Evolutionary conservation across 2,113 vertebrate species (phyloP), one percentile per base, ranked within the genome.

Genomic region (Ammodytes marinus): DNA sequence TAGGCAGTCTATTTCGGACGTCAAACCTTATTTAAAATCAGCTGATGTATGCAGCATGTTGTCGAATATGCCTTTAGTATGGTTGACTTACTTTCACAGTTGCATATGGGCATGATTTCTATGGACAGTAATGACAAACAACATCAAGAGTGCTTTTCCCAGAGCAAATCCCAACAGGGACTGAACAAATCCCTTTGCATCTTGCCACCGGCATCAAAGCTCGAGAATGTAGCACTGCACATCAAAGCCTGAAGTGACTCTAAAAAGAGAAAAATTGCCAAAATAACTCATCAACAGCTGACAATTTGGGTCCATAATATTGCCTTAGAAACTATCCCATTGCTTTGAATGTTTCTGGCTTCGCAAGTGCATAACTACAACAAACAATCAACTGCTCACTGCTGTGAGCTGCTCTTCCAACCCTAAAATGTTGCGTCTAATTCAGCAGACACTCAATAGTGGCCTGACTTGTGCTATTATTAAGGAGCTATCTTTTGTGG

Each of bases 351-450:
- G 27, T 80, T 78, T 79, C 19, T 69, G 54, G 46, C 60, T 43
- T 37, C 50, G 46, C 47, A 47, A 67, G 12, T 65, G 10, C 69
- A 67, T 63, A 79, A 77, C 58, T 66, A 54, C 64, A 40, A 66
- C 39, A 81, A 73, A 71, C 35, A 80, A 84, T 47, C 79, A 68
- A 82, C 83, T 1, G 60, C 50, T 65, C 65, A 49, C 74, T 68
- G 78, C 89, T 67, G 61, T 46, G 73, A 83, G 75, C 77, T 65
- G 64, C 75, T 81, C 84, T 66, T 78, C 69, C 80, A 90, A 91
- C 86, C 91, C 85, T 81, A 91, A 92, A 92, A 90, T 87, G 89
- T 93, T 91, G 88, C 81, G 87, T 89, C 50, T 75, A 87, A 89
- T 93, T 86, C 70, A 83, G 57, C 43, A 83, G 69, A 88, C 60